Evolutionary conservation across 2,797 vertebrate species (phyloP), one percentile per base, ranked within the genome.

Genomic region (Dendrocincla fuliginosa): DNA sequence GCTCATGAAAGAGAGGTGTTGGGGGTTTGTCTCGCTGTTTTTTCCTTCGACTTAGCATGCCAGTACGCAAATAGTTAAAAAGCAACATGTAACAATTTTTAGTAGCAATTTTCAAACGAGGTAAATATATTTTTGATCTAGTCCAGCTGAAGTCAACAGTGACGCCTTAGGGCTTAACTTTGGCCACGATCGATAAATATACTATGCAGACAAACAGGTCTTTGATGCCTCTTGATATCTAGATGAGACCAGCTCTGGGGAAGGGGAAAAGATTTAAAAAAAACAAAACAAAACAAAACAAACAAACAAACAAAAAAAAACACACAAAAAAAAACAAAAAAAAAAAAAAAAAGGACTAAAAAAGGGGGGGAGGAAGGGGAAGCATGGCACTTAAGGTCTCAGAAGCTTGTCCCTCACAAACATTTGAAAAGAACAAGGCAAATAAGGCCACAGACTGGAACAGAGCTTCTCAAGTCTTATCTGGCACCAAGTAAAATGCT

Each of bases 291-390:
- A n/a, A n/a, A n/a, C n/a, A n/a, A n/a, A n/a, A n/a, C n/a, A n/a
- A n/a, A n/a, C n/a, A n/a, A n/a, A n/a, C n/a, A n/a, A n/a, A n/a
- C n/a, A n/a, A n/a, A n/a, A n/a, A n/a, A n/a, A n/a, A n/a, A n/a
- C n/a, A n/a, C n/a, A n/a, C n/a, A n/a, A n/a, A n/a, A n/a, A n/a
- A n/a, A n/a, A n/a, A n/a, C n/a, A n/a, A 27, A 25, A 16, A 25
- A 23, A n/a, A 49, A 6, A 16, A 13, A 12, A 11, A 16, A 6
- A 13, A 10, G 18, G 18, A 42, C 10, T 19, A 61, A 55, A n/a
- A 19, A 7, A 11, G 42, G 42, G 41, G 9, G 11, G 44, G 18
- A 3, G 42, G 10, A 2, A 8, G 9, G 1, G 3, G 3, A 20
- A 11, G 3, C 16, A 53, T 5, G 67, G 22, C 20, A 78, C 18